phyloP scores from a whole-genome alignment of 2,113 vertebrate genomes.

The Anoura caudifer region DNA sequence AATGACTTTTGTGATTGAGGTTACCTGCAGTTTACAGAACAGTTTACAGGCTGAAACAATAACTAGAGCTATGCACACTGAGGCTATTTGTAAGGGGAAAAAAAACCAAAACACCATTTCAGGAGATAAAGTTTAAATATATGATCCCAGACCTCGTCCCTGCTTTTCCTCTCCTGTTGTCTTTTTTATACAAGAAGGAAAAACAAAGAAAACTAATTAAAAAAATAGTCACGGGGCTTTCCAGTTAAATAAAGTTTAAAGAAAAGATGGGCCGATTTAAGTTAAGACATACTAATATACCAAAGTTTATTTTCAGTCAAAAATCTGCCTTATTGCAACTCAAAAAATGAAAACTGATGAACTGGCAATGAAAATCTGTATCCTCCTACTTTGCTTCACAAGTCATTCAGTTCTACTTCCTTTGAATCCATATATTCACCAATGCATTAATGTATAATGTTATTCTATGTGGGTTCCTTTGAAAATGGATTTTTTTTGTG shows the following conservation, averaged over 20 bases:
- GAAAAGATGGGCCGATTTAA: background rate
- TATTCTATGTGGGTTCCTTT: slow-evolving; percentile 15
- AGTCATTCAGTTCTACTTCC: slow-evolving; percentile 54
- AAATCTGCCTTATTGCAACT: background rate
- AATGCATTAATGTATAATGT: slow-evolving; percentile 60
- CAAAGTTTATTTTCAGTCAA: slow-evolving; percentile 12
- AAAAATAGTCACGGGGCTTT: background rate
- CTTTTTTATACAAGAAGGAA: slow-evolving; percentile 21
- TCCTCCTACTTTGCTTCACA: background rate
- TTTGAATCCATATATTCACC: slow-evolving; percentile 43
- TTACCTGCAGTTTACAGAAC: background rate
- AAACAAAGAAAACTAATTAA: background rate
- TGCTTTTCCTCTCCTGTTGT: background rate
- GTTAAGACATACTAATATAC: background rate
- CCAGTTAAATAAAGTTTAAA: background rate
- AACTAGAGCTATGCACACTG: background rate
- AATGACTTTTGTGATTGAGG: background rate
- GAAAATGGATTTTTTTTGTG: slow-evolving; percentile 26
- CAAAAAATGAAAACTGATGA: slow-evolving; percentile 48
- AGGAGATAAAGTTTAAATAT: background rate
- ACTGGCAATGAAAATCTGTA: slow-evolving; percentile 12
- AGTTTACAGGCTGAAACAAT: background rate
- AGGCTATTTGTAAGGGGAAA: background rate
- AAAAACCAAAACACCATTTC: background rate
- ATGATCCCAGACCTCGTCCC: background rate